Base-by-base conservation (phyloP, 2,888 invertebrate species). In the Drosophila multiciliata region DNA sequence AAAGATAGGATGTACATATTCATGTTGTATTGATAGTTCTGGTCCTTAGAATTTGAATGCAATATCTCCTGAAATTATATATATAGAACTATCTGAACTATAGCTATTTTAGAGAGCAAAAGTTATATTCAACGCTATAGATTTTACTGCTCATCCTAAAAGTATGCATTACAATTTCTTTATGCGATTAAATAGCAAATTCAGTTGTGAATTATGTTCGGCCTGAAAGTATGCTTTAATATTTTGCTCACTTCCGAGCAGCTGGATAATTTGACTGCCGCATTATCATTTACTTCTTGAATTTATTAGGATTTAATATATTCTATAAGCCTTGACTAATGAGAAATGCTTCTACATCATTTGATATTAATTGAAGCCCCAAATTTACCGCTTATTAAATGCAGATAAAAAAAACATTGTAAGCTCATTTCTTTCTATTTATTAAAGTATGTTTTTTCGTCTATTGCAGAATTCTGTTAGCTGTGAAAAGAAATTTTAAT, bases 91-190 rank as follows among this genome's bases (percentile, higher is more conserved):
- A 7, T 6, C 11, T 2, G 4, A 15, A 6, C 15, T 23, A 15
- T 3, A 8, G 48, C 8, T 9, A 26, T 49, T 49, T 26, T 9
- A 17, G 8, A 2, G 11, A n/a, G 11, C 29, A 50, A 12, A 12
- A 2, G 5, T 49, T 4, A 9, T 29, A 11, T 2, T 29, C 11
- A n/a, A 4, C 17, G 40, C 2, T 2, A n/a, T n/a, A 0, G 5
- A 35, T 9, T 35, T 23, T 53, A 5, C 1, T 9, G 9, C 0
- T 0, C 9, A 17, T 1, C 33, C 52, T 2, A 9, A 33, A 20
- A 33, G 33, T 33, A 20, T 53, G 33, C 52, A 17, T 0, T 9
- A 9, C 0, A 9, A 12, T 4, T 20, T 32, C 0, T 0, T 15
- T 7, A 11, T 15, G 15, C 5, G 0, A 4, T 1, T 2, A 52